These are phyloP conservation scores for Arremon aurantiirostris DNA, from an alignment of 2,797 vertebrate genomes.

Conservation along the genomic window DNA sequence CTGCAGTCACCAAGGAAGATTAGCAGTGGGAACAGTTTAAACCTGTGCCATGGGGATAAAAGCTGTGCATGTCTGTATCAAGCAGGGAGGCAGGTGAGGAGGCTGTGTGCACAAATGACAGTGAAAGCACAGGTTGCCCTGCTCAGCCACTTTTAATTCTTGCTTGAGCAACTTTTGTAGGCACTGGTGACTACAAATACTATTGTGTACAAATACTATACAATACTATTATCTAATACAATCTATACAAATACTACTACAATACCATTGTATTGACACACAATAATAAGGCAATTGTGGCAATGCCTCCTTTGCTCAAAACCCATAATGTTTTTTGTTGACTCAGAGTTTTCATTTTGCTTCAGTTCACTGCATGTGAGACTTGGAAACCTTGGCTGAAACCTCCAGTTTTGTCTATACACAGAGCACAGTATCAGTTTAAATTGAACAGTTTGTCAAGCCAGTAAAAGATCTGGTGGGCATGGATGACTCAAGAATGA, in stretches of 20 bases:
- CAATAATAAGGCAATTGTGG: not conserved
- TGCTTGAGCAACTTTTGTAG: not conserved
- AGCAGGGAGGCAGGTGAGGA: not conserved
- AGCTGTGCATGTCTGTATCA: not conserved
- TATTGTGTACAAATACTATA: not conserved
- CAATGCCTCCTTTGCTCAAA: not conserved
- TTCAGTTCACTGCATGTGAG: not conserved
- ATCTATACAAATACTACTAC: not conserved
- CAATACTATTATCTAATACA: not conserved
- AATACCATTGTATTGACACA: not conserved
- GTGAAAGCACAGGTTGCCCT: not conserved
- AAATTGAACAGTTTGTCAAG: not conserved
- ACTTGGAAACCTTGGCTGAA: not conserved
- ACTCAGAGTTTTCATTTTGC: not conserved
- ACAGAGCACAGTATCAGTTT: not conserved
- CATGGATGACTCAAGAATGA: not conserved
- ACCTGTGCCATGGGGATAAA: not conserved
- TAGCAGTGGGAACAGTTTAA: not conserved
- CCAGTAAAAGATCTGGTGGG: not conserved
- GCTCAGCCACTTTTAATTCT: not conserved
- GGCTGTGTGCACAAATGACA: not conserved
- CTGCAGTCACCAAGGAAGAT: not conserved
- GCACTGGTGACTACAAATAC: not conserved
- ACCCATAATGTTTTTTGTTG: not conserved
- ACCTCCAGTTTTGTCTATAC: not conserved